phyloP scores from a whole-genome alignment of 2,113 vertebrate species.

The Phodopus roborovskii region DNA sequence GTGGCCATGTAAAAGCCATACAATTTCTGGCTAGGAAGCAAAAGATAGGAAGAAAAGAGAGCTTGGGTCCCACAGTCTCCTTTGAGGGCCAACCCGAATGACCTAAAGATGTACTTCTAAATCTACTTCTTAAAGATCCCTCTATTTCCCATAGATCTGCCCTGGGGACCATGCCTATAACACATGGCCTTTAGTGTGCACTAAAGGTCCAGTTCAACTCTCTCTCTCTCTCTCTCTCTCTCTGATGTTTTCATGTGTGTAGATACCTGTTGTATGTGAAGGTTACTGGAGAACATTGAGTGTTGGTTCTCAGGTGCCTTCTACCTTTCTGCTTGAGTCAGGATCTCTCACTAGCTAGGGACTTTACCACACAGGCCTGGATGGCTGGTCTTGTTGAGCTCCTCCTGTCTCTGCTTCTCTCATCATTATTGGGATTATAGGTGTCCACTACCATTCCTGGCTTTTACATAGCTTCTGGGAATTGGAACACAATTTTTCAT shows the following conservation, averaged over 20 bases:
- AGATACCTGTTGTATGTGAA: neutral
- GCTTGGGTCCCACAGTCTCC: neutral
- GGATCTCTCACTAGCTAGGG: neutral
- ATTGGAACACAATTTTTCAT: neutral
- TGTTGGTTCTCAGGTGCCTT: neutral
- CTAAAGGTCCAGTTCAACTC: neutral
- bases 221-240: neutral
- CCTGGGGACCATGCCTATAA: neutral
- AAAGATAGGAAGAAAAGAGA: neutral
- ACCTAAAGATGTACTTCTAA: neutral
- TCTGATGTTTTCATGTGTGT: neutral
- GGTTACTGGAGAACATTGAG: neutral
- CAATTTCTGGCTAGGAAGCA: neutral
- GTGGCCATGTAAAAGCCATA: neutral
- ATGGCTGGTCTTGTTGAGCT: neutral
- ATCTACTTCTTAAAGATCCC: neutral
- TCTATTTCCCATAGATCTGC: neutral
- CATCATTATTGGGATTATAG: neutral
- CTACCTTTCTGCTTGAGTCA: neutral
- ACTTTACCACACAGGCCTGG: neutral
- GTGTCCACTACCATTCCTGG: too few species aligned
- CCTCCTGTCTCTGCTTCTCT: neutral
- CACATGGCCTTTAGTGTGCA: neutral
- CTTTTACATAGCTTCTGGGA: neutral
- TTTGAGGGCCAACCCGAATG: neutral